Evolutionary conservation across 2,113 vertebrate species (phyloP).

Genomic region (Pteruthius melanotis): DNA sequence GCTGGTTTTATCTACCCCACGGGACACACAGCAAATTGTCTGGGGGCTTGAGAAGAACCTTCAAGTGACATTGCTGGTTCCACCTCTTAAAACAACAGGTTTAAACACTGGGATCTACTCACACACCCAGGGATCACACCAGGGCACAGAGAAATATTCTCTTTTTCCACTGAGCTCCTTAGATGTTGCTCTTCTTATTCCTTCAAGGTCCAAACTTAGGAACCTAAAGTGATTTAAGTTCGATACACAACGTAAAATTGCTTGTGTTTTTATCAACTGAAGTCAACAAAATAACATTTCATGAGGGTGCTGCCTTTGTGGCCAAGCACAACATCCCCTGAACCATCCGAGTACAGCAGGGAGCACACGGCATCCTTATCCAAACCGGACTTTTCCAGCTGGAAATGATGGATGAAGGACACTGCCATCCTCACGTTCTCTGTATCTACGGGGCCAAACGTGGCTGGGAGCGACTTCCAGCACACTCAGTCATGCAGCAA

Average conservation of each 20-base stretch:
- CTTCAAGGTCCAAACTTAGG: neutral
- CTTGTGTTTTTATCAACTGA: neutral
- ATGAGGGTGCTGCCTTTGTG: neutral
- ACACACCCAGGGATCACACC: neutral
- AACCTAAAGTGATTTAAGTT: neutral
- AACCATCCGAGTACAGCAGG: accelerated
- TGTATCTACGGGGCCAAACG: neutral
- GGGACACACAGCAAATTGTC: neutral
- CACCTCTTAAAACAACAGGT: accelerated
- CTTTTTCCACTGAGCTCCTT: neutral
- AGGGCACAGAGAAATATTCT: neutral
- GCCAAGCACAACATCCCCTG: neutral
- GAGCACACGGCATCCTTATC: neutral
- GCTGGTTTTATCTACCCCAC: neutral
- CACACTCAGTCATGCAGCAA: slow-evolving; percentile 6
- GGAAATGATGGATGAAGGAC: slow-evolving; percentile 7
- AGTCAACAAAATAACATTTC: neutral
- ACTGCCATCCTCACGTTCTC: neutral
- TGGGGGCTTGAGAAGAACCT: neutral
- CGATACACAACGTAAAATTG: neutral
- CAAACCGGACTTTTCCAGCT: neutral
- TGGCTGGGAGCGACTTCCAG: slow-evolving; percentile 29
- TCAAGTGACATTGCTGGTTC: neutral
- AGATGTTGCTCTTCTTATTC: neutral
- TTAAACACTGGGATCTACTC: neutral